A percentile compares a stretch with the other conserved stretches of the same genome.
These are phyloP conservation scores for Smutsia gigantea DNA, from an alignment of 2,797 vertebrate genomes.

Conservation along the genomic window DNA sequence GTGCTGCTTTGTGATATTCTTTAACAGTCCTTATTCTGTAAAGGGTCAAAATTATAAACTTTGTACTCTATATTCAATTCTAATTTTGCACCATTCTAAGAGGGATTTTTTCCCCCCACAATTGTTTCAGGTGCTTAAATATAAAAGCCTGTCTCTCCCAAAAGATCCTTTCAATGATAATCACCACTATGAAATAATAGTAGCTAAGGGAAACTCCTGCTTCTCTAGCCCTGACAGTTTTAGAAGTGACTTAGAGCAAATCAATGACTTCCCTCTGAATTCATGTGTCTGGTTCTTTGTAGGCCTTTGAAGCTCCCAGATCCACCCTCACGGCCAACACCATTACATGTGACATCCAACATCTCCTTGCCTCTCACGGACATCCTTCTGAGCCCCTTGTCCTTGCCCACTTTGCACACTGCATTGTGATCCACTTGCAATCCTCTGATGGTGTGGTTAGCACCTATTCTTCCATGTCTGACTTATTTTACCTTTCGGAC, in stretches of 20 bases:
- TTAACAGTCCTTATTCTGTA: background rate
- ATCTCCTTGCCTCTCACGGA: background rate
- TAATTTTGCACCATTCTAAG: conserved; percentile 32
- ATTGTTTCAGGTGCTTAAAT: conserved; percentile 19
- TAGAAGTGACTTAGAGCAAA: background rate
- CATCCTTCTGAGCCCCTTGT: background rate
- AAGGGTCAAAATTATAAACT: conserved; percentile 35
- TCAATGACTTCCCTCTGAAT: background rate
- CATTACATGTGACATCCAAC: background rate
- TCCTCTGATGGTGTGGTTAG: background rate
- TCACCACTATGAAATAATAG: conserved; percentile 11
- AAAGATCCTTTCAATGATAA: background rate
- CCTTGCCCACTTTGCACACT: background rate
- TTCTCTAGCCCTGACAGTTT: background rate
- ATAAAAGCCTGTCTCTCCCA: conserved; percentile 2
- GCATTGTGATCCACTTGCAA: background rate
- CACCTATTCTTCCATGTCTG: background rate
- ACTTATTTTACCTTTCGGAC: conserved; percentile 24
- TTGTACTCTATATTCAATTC: background rate
- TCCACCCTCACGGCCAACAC: background rate
- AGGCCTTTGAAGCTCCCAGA: background rate
- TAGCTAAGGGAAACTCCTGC: background rate
- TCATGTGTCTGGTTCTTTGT: background rate
- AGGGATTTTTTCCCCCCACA: background rate
- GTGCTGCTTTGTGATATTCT: background rate